These are phyloP conservation scores for Zosterops japonicus DNA, from an alignment of 2,113 vertebrate genomes.

Conservation along the genomic window DNA sequence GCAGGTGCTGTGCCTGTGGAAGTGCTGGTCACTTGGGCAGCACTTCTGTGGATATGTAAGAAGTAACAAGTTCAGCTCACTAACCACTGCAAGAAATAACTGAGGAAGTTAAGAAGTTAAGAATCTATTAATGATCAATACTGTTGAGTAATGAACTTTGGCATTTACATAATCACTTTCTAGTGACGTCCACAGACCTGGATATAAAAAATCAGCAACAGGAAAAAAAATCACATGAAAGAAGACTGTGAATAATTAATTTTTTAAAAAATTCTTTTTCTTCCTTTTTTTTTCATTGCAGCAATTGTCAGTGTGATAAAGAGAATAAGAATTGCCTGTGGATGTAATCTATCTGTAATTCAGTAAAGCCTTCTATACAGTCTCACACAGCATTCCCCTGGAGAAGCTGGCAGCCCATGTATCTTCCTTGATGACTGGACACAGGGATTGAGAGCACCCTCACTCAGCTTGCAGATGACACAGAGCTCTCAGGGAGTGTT, in stretches of 20 bases:
- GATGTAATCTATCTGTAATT: background rate
- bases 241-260: background rate
- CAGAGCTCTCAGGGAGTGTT: background rate
- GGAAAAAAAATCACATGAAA: background rate
- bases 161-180: background rate
- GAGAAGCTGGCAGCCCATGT: background rate
- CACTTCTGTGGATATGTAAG: background rate
- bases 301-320: background rate
- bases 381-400: background rate
- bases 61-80: background rate
- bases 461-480: background rate
- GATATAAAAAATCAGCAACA: background rate
- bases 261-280: rapidly evolving
- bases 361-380: background rate
- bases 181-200: background rate
- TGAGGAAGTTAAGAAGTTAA: background rate
- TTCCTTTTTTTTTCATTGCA: background rate
- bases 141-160: background rate
- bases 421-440: background rate
- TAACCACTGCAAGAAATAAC: background rate
- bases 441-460: background rate
- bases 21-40: background rate
- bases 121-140: background rate
- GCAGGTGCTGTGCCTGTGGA: background rate
- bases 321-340: background rate